phyloP scores from a whole-genome alignment of 1,140 invertebrate species.

The Diorhabda carinulata region DNA sequence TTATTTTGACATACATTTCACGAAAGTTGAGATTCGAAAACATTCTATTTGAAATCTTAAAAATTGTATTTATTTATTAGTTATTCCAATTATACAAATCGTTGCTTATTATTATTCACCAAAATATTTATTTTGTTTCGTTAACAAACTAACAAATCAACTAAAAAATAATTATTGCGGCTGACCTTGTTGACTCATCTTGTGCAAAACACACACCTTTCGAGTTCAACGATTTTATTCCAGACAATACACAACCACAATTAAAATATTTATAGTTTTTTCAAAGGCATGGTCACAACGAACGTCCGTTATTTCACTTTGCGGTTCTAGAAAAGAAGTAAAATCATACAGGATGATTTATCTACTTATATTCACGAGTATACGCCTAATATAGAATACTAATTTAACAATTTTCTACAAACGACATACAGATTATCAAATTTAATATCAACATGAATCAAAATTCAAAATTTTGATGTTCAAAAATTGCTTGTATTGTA shows the following conservation, averaged over 20 bases:
- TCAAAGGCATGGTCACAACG: conserved; percentile 1
- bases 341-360: too few relatives aligned
- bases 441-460: too few relatives aligned
- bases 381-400: too few relatives aligned
- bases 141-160: not conserved
- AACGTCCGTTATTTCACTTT: too few relatives aligned
- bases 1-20: too few relatives aligned
- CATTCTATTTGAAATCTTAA: not conserved
- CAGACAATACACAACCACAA: conserved; percentile 1
- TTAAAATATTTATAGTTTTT: not conserved
- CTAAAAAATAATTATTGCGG: not conserved
- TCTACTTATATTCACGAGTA: too few relatives aligned
- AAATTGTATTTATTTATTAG: not conserved
- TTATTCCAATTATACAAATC: not conserved
- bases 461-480: too few relatives aligned
- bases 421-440: too few relatives aligned
- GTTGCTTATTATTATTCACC: not conserved
- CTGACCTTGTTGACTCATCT: conserved; percentile 1
- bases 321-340: too few relatives aligned
- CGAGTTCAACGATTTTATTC: conserved; percentile 2
- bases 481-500: too few relatives aligned
- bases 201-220: not conserved
- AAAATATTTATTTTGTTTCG: not conserved
- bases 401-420: too few relatives aligned
- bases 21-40: too few relatives aligned